Evolutionary conservation across 2,888 invertebrate species (phyloP), one percentile per base, ranked within the genome.

Genomic region (Ichneumon xanthorius): DNA sequence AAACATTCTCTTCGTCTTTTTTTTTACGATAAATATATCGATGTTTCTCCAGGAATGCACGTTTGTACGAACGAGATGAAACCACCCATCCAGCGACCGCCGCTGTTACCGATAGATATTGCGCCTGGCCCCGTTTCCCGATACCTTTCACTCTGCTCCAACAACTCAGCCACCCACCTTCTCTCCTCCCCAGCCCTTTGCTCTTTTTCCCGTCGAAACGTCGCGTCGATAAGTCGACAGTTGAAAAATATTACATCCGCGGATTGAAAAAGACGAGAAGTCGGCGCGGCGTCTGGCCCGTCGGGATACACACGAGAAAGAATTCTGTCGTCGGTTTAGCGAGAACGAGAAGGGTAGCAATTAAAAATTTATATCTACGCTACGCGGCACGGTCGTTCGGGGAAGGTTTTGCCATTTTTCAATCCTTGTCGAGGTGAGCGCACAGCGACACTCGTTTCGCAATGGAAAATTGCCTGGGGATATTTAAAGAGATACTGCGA

Each of bases 81-180:
- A 80, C 63, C 63, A 63, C 30, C 73, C 45, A 78, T 37, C 78
- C 67, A 53, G 22, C 79, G n/a, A 70, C 11, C 53, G 58, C 63
- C 33, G 71, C 80, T 68, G 77, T 84, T 81, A 78, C 81, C 77
- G 77, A 84, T 83, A 68, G 83, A 84, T 84, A 84, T 86, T 83
- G 84, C 84, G 71, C 16, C 73, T 77, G 72, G 80, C 80, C 70
- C 73, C 80, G 72, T 77, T 86, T 71, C 53, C 50, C 80, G 80
- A 83, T 77, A 77, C 83, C 84, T 84, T 86, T 80, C 72, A 76
- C 83, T 80, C 72, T 16, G 16, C 72, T 63, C 33, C 30, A 5
- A 30, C 63, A 30, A 30, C 78, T 83, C 70, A 37, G 19, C 63
- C 81, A 30, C 45, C 26, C 37, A 9, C 65, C 55, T n/a, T 4